Conservation (phyloP, 2,113 vertebrate genomes). For the Macaca mulatta region DNA sequence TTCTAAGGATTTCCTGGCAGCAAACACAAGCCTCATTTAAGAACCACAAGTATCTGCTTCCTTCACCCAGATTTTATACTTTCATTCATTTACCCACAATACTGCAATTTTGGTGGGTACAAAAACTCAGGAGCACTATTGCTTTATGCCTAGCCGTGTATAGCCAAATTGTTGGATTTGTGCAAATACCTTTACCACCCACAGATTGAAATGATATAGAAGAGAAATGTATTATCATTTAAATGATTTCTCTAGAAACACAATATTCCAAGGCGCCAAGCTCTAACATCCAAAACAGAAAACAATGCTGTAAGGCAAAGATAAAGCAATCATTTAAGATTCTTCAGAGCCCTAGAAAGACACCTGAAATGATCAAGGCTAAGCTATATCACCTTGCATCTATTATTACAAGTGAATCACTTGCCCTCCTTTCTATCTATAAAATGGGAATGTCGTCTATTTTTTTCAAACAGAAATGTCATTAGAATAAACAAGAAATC, state of each 20-base stretch:
- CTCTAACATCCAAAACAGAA: background rate
- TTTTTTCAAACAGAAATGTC: constrained; percentile 15
- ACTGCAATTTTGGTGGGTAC: background rate
- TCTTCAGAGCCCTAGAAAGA: background rate
- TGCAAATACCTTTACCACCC: constrained; percentile 38
- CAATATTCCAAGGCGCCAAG: constrained; percentile 32
- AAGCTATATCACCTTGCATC: background rate
- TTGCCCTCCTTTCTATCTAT: background rate
- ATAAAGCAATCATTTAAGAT: constrained; percentile 31
- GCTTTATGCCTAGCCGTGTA: constrained; percentile 10
- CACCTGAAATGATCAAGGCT: background rate
- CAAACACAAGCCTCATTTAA: constrained; percentile 30
- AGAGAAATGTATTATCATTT: constrained; percentile 64
- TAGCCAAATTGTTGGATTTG: constrained; percentile 16
- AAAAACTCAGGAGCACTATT: background rate
- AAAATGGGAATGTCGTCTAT: background rate
- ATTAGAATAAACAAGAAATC: constrained; percentile 40
- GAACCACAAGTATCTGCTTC: background rate
- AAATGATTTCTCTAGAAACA: constrained; percentile 52
- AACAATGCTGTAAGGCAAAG: constrained; percentile 16
- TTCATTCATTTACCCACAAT: constrained; percentile 39
- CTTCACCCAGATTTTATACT: constrained; percentile 22
- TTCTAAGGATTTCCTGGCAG: constrained; percentile 28
- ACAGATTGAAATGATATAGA: constrained; percentile 4
- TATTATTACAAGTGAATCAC: background rate